phyloP scores from a whole-genome alignment of 2,113 vertebrate species.

The Tonatia bakeri region DNA sequence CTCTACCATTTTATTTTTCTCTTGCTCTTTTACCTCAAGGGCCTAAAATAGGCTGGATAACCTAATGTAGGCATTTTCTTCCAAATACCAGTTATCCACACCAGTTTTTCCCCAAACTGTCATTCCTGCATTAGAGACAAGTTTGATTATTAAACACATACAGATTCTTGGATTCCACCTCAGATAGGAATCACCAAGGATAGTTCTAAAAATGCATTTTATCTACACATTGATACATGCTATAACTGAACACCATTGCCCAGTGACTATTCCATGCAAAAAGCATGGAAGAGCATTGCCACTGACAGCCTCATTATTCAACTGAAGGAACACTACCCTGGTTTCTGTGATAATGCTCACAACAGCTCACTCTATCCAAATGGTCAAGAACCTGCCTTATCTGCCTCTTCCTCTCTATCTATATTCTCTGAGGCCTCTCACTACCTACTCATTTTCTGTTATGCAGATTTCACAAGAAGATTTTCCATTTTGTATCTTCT shows the following conservation, averaged over 20 bases:
- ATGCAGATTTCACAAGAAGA: background rate
- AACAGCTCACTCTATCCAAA: background rate
- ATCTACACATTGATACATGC: background rate
- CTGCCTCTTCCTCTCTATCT: background rate
- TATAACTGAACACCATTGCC: background rate
- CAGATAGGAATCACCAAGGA: background rate
- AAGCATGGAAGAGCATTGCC: background rate
- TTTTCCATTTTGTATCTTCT: background rate
- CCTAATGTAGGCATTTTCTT: background rate
- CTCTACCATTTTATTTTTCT: background rate
- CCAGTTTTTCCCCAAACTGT: background rate
- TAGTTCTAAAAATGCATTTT: background rate
- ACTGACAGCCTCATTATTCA: background rate
- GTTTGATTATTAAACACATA: background rate
- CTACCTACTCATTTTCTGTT: background rate
- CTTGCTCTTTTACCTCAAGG: background rate
- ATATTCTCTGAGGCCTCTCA: background rate
- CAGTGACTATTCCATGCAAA: background rate
- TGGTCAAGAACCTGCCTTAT: background rate
- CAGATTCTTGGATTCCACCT: background rate
- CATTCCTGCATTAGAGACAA: background rate
- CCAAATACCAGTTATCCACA: background rate
- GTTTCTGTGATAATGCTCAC: background rate
- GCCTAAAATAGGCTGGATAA: background rate
- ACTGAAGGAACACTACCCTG: background rate